These are phyloP conservation scores for Volucella inflata DNA, from an alignment of 2,888 invertebrate genomes.

Conservation along the genomic window DNA sequence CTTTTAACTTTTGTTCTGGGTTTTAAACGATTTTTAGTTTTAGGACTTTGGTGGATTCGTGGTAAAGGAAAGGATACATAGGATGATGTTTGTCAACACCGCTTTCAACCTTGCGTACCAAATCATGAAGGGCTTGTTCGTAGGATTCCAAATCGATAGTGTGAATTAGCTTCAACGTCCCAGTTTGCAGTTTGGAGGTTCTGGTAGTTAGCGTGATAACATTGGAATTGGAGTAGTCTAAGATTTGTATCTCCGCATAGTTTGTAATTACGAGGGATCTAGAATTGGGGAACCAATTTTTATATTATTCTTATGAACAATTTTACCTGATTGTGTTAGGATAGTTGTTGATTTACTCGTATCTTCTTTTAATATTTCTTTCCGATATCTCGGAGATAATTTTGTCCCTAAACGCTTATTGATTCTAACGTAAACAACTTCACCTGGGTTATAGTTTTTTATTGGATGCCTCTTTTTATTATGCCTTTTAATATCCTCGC, in stretches of 20 bases:
- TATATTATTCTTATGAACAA: conserved; percentile 2
- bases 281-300: not conserved
- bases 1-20: too few species aligned
- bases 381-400: not conserved
- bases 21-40: too few species aligned
- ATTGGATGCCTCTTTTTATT: too few species aligned
- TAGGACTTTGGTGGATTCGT: not conserved
- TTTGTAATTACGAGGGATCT: not conserved
- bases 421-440: conserved; percentile 4
- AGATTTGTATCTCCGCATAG: not conserved
- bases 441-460: not conserved
- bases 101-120: not conserved
- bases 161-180: not conserved
- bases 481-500: not conserved
- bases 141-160: not conserved
- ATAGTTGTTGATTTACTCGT: conserved; percentile 3
- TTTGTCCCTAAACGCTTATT: conserved; percentile 6
- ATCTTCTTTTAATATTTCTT: conserved; percentile 11
- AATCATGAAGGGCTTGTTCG: not conserved
- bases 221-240: not conserved
- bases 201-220: not conserved
- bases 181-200: not conserved
- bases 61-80: not conserved
- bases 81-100: not conserved
- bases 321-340: conserved; percentile 2